Evolutionary conservation across 2,797 vertebrate genomes (phyloP).

Genomic region (Melanogrammus aeglefinus): DNA sequence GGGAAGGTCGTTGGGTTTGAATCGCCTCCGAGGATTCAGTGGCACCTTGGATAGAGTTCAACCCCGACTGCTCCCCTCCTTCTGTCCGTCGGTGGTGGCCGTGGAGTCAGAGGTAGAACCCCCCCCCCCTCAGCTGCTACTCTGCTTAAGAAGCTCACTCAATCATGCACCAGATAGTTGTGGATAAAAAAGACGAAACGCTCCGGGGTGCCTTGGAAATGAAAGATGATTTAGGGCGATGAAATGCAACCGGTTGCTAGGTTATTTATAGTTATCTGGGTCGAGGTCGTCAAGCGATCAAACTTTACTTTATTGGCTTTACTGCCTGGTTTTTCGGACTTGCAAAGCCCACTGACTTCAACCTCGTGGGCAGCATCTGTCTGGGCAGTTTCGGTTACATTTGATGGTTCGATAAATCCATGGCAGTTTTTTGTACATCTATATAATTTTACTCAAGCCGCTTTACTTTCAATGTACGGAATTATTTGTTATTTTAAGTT

Average conservation of each 20-base stretch:
- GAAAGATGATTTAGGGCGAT: constrained; percentile 22
- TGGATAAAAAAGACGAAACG: not conserved
- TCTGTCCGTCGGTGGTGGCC: constrained; percentile 49
- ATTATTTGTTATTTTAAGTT: no score
- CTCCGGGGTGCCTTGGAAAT: not conserved
- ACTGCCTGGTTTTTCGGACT: not conserved
- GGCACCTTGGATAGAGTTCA: constrained; percentile 38
- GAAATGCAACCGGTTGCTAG: constrained; percentile 30
- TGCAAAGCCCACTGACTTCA: not conserved
- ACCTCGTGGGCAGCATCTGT: not conserved
- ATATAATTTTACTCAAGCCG: not conserved
- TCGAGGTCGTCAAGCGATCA: constrained; percentile 45
- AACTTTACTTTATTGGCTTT: constrained; percentile 6
- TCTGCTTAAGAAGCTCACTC: not conserved
- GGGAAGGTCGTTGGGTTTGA: constrained; percentile 56
- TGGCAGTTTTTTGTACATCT: not conserved
- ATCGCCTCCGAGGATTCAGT: constrained; percentile 24
- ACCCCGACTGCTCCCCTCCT: constrained; percentile 38
- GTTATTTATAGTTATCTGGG: constrained; percentile 62
- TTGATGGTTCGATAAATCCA: not conserved
- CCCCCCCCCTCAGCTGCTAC: constrained; percentile 2
- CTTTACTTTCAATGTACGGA: not conserved
- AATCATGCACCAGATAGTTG: constrained; percentile 2
- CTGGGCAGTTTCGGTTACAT: not conserved
- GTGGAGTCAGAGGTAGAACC: constrained; percentile 25